Conservation (phyloP, 2,113 vertebrate genomes). For the Neodontobutis hainanensis region DNA sequence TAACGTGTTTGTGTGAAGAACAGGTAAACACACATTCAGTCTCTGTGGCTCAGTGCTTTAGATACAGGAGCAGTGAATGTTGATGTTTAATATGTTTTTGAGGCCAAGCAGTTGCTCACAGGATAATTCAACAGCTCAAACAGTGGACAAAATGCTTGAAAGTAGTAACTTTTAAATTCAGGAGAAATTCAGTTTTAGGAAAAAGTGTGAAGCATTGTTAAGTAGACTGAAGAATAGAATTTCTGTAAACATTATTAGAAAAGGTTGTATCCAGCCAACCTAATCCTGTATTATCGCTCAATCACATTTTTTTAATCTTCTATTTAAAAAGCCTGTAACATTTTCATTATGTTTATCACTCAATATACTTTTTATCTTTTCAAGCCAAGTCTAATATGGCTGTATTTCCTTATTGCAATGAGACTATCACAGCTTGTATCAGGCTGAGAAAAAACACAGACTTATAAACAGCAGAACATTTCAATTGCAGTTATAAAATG, state of each 20-base stretch:
- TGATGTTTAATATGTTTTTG: background rate
- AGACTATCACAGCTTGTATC: constrained; percentile 50
- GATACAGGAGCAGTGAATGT: constrained; percentile 22
- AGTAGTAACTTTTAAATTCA: no score
- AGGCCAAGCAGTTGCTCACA: constrained; percentile 14
- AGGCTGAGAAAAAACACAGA: background rate
- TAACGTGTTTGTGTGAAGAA: background rate
- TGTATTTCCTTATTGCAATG: background rate
- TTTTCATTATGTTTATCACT: background rate
- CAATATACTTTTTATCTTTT: background rate
- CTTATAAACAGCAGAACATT: no score
- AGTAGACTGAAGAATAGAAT: no score
- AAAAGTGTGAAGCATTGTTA: no score
- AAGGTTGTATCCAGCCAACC: constrained; percentile 75
- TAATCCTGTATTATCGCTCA: constrained; percentile 17
- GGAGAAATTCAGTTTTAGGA: no score
- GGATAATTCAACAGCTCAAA: background rate
- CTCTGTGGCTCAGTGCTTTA: constrained; percentile 35
- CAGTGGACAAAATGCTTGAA: background rate
- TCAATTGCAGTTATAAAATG: no score
- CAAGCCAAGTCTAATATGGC: constrained; percentile 4
- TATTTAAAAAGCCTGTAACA: constrained; percentile 9
- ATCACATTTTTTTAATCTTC: constrained; percentile 1
- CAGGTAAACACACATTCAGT: constrained; percentile 23
- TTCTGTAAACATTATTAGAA: background rate